Base-by-base conservation (phyloP, 2,888 invertebrate species). In the Caenorhabditis macrosperma region DNA sequence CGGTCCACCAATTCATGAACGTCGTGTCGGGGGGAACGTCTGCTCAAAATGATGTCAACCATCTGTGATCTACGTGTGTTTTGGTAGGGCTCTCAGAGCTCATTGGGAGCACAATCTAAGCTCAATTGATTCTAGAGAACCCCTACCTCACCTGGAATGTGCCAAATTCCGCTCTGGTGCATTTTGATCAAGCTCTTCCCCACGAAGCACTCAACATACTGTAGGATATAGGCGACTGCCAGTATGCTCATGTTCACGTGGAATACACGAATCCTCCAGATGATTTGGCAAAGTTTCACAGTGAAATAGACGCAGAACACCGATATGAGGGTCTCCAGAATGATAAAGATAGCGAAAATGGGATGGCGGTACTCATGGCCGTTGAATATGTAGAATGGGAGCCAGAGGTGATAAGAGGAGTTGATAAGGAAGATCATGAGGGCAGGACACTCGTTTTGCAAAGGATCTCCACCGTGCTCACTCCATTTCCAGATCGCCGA, bases 191-290 rank as follows among this genome's bases (percentile, higher is more conserved):
- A 2, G 24, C 41, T 46, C 57, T 63, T 76, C 6, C 48, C 76
- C 10, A 61, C 7, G 7, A 76, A 61, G 63, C 76, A 76, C 20
- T 76, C 76, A 1, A 68, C 4, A 15, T 68, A 76, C 55, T 76
- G 76, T 7, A 35, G 20, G 20, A 76, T 30, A 57, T 61, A 68
- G 10, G 68, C 67, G 1, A 63, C 38, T 0, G 68, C 68, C 48
- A 68, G 30, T 35, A 68, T 63, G 28, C 48, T 76, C 67, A 76
- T 76, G 17, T 76, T 76, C 41, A 76, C 48, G 48, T 72, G 72
- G 22, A 72, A 72, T 5, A 72, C 72, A 12, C 72, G 55, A n/a
- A 72, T 61, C 15, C 38, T 63, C 72, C 60, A 64, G 26, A 72
- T 72, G 12, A 17, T 57, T 20, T 41, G 20, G 12, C 54, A 57